These are phyloP conservation scores for Gryon sp. DNA, from an alignment of 1,140 invertebrate species.

Conservation along the genomic window DNA sequence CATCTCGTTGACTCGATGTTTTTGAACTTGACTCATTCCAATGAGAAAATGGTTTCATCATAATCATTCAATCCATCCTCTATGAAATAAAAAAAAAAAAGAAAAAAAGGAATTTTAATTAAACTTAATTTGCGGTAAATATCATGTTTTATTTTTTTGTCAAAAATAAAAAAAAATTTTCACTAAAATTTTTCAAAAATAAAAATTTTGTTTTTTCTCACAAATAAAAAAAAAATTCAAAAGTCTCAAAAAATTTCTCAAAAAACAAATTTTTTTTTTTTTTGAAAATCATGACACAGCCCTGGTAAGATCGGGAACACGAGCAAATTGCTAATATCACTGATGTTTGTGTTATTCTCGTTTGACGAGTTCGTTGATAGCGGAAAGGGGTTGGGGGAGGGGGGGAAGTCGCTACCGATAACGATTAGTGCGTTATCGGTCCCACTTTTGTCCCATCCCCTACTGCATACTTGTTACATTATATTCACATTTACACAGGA, in stretches of 20 bases:
- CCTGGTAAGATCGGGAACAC: slow-evolving; percentile 65
- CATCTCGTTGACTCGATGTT: slow-evolving; percentile 66
- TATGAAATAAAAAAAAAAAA: no score
- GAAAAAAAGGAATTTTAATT: slow-evolving; percentile 24
- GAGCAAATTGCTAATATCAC: slow-evolving; percentile 48
- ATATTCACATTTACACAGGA: slow-evolving; percentile 27
- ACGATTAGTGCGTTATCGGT: slow-evolving; percentile 71
- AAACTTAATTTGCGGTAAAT: no score
- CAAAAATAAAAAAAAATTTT: no score
- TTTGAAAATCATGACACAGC: no score
- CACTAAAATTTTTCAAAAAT: no score
- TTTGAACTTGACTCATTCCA: slow-evolving; percentile 62
- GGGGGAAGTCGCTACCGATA: slow-evolving; percentile 69
- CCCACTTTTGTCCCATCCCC: slow-evolving; percentile 51
- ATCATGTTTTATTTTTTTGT: no score
- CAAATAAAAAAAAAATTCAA: no score
- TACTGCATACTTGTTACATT: slow-evolving; percentile 21
- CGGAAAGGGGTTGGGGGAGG: slow-evolving; percentile 27
- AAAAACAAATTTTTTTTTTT: no score
- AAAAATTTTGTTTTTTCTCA: no score
- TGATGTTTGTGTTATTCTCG: slow-evolving; percentile 66
- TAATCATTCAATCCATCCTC: no score
- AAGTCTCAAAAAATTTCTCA: no score
- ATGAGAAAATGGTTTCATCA: slow-evolving; percentile 13
- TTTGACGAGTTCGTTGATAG: slow-evolving; percentile 65